phyloP scores from a whole-genome alignment of 2,113 vertebrate genomes.

The Hepsetus odoe region DNA sequence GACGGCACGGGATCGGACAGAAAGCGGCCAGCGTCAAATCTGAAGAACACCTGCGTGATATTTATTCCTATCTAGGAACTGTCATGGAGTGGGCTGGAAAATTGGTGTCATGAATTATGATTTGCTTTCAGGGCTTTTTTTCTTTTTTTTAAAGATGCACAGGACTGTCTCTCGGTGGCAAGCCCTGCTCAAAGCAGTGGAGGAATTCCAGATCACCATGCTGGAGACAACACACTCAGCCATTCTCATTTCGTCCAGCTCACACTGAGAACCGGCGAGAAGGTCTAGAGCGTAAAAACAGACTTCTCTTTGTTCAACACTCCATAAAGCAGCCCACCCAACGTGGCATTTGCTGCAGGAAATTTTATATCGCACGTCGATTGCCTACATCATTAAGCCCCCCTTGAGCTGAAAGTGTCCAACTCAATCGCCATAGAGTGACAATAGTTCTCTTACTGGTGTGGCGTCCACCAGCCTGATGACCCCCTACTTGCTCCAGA shows the following conservation, averaged over 20 bases:
- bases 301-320: background rate
- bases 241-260: background rate
- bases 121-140: background rate
- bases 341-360: background rate
- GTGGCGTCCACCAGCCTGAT: background rate
- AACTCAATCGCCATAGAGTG: background rate
- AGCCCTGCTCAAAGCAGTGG: background rate
- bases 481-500: background rate
- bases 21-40: slow-evolving; percentile 6
- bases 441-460: background rate
- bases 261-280: background rate
- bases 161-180: background rate
- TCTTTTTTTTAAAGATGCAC: too few relatives aligned
- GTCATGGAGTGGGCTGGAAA: slow-evolving; percentile 8
- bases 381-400: too few relatives aligned
- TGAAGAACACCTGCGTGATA: background rate
- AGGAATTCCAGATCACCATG: slow-evolving; percentile 16
- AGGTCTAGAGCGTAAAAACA: background rate
- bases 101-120: slow-evolving; percentile 13
- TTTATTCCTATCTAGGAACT: slow-evolving; percentile 34
- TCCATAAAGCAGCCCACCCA: too few relatives aligned
- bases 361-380: too few relatives aligned
- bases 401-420: background rate
- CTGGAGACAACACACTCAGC: background rate
- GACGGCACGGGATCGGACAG: background rate